A percentile compares a stretch with the other conserved stretches of the same genome.
Evolutionary conservation across 2,888 invertebrate genomes (phyloP).

Genomic region (Diploptera punctata): DNA sequence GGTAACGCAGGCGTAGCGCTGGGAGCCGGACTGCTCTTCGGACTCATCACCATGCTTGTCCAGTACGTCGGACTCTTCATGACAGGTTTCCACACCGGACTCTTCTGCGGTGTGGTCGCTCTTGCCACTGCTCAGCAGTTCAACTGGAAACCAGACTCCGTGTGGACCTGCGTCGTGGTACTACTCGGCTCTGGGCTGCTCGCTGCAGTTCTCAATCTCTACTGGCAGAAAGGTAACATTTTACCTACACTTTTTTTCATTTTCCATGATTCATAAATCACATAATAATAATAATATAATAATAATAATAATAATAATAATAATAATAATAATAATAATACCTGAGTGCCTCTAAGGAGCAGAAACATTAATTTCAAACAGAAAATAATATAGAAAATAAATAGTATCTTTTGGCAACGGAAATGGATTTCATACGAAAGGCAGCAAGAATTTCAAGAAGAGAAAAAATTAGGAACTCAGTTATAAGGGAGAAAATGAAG

Average conservation of each 20-base stretch:
- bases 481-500: too few relatives aligned
- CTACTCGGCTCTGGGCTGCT: slow-evolving; percentile 71
- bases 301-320: not conserved
- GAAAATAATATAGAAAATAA: too few relatives aligned
- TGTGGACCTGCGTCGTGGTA: slow-evolving; percentile 75
- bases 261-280: too few relatives aligned
- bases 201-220: slow-evolving; percentile 73
- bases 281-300: not conserved
- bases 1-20: slow-evolving; percentile 77
- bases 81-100: slow-evolving; percentile 79
- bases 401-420: too few relatives aligned
- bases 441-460: too few relatives aligned
- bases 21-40: slow-evolving; percentile 76
- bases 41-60: slow-evolving; percentile 81
- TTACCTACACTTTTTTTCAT: too few relatives aligned
- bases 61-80: slow-evolving; percentile 84
- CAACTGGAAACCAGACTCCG: slow-evolving; percentile 61
- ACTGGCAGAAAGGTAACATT: slow-evolving; percentile 75
- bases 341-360: too few relatives aligned
- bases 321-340: not conserved
- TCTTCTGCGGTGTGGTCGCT: slow-evolving; percentile 66
- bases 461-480: too few relatives aligned
- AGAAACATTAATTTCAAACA: too few relatives aligned
- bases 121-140: slow-evolving; percentile 67
- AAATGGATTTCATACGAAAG: too few relatives aligned